Evolutionary conservation across 2,888 invertebrate species (phyloP).

Genomic region (Campoplex capitator): DNA sequence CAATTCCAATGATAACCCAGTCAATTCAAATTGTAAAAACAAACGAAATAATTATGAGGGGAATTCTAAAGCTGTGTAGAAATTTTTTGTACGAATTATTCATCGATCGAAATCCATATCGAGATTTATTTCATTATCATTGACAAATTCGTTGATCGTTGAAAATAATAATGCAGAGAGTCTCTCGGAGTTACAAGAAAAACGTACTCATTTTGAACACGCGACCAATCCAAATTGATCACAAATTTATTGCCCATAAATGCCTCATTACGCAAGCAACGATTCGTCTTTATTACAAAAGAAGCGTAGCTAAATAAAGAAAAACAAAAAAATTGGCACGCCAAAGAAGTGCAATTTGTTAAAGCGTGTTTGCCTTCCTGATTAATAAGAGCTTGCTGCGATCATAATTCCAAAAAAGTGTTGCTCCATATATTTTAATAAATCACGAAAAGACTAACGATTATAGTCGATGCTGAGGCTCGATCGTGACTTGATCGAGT

Average conservation of each 20-base stretch:
- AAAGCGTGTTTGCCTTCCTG: slow-evolving; percentile 67
- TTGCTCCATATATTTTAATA: slow-evolving; percentile 58
- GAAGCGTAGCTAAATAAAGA: not conserved
- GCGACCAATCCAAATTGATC: slow-evolving; percentile 74
- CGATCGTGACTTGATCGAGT: slow-evolving; percentile 18
- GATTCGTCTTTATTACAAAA: slow-evolving; percentile 75
- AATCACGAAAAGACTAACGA: slow-evolving; percentile 62
- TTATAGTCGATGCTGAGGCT: slow-evolving; percentile 14
- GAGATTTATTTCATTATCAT: not conserved
- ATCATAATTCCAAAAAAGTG: slow-evolving; percentile 65
- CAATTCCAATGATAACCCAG: not conserved
- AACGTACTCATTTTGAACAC: not conserved
- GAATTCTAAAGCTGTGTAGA: not conserved
- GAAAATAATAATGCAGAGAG: not conserved
- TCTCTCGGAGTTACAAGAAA: slow-evolving; percentile 23
- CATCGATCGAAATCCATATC: not conserved
- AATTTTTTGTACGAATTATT: not conserved
- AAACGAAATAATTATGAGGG: not conserved
- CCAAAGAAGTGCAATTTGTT: slow-evolving; percentile 72
- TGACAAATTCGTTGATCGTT: not conserved
- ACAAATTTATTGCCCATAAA: slow-evolving; percentile 77
- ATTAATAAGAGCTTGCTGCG: slow-evolving; percentile 62
- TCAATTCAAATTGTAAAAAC: not conserved
- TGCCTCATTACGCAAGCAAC: slow-evolving; percentile 73
- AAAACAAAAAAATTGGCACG: slow-evolving; percentile 3